phyloP scores from a whole-genome alignment of 2,797 vertebrate genomes.

The Anableps anableps region DNA sequence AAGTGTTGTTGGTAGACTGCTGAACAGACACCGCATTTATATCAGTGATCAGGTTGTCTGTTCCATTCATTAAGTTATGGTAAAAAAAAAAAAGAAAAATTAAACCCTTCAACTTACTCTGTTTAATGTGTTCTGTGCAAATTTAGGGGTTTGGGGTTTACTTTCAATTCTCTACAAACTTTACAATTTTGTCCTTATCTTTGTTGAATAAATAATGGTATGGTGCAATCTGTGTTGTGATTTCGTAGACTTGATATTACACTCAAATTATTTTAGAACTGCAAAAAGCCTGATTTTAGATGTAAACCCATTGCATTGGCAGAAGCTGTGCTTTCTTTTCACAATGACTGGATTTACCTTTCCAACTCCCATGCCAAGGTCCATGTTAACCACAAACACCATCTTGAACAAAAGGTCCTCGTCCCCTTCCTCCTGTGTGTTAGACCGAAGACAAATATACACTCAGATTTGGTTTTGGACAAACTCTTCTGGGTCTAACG shows the following conservation, averaged over 20 bases:
- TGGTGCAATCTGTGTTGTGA: background rate
- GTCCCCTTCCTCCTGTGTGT: conserved; percentile 81
- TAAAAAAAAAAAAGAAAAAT: background rate
- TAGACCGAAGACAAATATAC: conserved; percentile 39
- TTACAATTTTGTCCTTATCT: background rate
- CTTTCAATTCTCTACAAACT: background rate
- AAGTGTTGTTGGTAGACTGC: background rate
- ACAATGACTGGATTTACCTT: conserved; percentile 73
- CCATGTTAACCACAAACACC: conserved; percentile 90
- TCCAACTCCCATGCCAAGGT: conserved; percentile 86
- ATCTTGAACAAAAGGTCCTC: conserved; percentile 85
- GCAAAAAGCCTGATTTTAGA: background rate
- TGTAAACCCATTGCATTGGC: background rate
- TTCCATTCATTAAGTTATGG: background rate
- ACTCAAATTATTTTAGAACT: background rate
- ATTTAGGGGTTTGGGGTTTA: background rate
- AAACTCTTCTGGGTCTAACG: conserved; percentile 55
- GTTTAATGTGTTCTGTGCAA: background rate
- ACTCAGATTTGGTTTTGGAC: conserved; percentile 68
- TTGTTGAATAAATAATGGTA: background rate
- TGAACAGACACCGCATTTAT: background rate
- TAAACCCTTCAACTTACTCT: background rate
- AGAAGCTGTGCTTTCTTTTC: background rate
- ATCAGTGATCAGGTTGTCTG: background rate
- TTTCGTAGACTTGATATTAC: background rate